These are phyloP conservation scores for Micrasema longulum DNA, from an alignment of 1,140 invertebrate species.

Conservation along the genomic window DNA sequence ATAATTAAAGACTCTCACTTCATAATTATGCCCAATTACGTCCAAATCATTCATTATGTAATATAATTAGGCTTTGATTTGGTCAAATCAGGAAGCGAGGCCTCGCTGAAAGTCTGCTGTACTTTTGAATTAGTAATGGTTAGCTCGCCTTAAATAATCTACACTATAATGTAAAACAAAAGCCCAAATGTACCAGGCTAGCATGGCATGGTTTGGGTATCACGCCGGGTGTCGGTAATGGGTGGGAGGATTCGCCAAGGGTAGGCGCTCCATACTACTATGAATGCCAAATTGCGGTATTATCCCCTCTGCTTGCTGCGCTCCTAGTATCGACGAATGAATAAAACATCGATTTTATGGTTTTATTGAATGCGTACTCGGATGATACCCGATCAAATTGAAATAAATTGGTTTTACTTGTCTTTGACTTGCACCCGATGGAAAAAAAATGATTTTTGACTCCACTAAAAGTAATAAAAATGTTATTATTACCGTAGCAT, in stretches of 20 bases:
- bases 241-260: conserved; percentile 29
- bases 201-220: conserved; percentile 16
- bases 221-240: conserved; percentile 48
- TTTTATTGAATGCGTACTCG: conserved; percentile 21
- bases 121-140: conserved; percentile 27
- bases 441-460: no score
- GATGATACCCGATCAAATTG: no score
- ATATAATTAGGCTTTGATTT: no score
- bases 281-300: conserved; percentile 52
- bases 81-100: neutral
- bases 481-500: no score
- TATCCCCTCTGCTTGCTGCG: conserved; percentile 37
- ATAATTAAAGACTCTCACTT: no score
- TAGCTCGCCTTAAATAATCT: conserved; percentile 36
- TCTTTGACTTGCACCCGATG: no score
- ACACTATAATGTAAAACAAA: conserved; percentile 47
- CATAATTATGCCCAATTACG: no score
- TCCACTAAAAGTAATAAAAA: no score
- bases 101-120: neutral
- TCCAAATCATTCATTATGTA: no score
- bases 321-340: conserved; percentile 26
- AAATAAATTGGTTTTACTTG: no score
- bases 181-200: conserved; percentile 36
- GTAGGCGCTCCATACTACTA: conserved; percentile 36
- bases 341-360: conserved; percentile 39